phyloP scores from a whole-genome alignment of 2,113 vertebrate species.

The Clupea harengus region DNA sequence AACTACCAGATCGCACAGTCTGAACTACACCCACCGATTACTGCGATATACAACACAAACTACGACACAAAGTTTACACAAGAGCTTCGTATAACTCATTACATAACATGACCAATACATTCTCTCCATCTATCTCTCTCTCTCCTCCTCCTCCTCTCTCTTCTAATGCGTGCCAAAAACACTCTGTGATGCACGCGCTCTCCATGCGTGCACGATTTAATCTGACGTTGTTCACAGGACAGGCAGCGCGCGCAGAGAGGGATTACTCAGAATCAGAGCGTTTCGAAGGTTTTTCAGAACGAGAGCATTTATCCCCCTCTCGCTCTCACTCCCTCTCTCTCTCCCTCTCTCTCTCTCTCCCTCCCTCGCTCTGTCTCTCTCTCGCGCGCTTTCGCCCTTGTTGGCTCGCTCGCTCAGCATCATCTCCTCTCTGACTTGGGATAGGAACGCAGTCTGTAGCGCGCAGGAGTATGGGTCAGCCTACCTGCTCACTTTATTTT shows the following conservation, averaged over 20 bases:
- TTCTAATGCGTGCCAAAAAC: constrained; percentile 28
- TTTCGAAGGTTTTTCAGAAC: constrained; percentile 15
- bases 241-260: constrained; percentile 49
- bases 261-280: constrained; percentile 53
- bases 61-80: background rate
- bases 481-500: background rate
- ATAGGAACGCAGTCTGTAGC: constrained; percentile 18
- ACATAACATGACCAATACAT: background rate
- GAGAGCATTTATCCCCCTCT: background rate
- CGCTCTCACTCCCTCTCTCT: background rate
- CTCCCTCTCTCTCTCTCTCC: background rate
- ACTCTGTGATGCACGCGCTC: constrained; percentile 5
- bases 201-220: constrained; percentile 53
- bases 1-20: too few species aligned
- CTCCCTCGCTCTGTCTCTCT: background rate
- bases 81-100: background rate
- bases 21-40: too few species aligned
- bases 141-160: constrained; percentile 4
- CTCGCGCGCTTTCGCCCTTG: background rate
- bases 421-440: constrained; percentile 27
- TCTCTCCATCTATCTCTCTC: background rate
- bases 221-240: constrained; percentile 58
- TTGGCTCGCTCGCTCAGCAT: constrained; percentile 28
- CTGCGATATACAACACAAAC: background rate
- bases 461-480: constrained; percentile 31